Percentiles rank a stretch among this genome's conserved stretches.
Evolutionary conservation across 2,797 vertebrate species (phyloP).

Genomic region (Aphelocoma californica): DNA sequence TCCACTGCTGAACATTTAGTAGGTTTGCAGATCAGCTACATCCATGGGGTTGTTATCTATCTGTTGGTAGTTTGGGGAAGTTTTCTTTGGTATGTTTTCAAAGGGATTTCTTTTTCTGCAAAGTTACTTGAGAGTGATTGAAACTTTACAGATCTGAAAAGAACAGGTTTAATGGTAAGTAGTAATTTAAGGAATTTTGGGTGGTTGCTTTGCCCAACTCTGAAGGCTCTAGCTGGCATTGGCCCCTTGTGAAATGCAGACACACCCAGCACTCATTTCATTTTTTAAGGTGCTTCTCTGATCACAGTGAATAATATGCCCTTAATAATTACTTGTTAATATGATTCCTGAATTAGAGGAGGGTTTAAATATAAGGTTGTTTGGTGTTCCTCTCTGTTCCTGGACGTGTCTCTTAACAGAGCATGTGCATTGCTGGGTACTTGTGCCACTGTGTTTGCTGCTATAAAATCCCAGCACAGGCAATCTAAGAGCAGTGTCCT

Average conservation of each 20-base stretch:
- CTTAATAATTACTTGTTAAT: background rate
- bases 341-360: background rate
- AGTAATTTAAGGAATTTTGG: background rate
- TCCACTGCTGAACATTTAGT: background rate
- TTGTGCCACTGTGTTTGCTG: background rate
- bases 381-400: background rate
- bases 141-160: background rate
- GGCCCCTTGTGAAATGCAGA: background rate
- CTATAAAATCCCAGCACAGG: background rate
- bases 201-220: background rate
- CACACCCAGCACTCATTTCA: accelerated
- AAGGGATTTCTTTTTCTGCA: background rate
- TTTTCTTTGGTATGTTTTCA: background rate
- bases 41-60: background rate
- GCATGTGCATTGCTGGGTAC: accelerated
- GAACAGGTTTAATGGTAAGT: background rate
- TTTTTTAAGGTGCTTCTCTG: background rate
- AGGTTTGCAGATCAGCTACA: background rate
- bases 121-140: background rate
- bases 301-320: background rate
- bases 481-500: background rate
- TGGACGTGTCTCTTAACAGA: accelerated
- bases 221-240: background rate
- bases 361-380: background rate
- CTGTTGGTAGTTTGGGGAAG: background rate